Base-by-base conservation (phyloP, 2,888 invertebrate genomes). In the Ernsta delagoae region DNA sequence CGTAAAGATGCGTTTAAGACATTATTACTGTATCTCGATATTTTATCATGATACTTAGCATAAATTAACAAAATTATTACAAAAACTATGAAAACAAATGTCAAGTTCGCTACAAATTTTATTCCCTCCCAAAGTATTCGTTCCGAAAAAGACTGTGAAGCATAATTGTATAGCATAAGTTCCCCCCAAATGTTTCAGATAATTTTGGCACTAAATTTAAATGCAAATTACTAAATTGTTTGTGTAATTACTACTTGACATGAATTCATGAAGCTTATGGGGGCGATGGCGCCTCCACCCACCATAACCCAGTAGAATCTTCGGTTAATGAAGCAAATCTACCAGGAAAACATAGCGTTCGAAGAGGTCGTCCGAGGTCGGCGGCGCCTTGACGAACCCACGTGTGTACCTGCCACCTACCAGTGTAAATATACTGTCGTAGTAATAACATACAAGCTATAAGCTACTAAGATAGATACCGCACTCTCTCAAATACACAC, bases 361-460 rank as follows among this genome's bases (percentile, higher is more conserved):
- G 68, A 65, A 63, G 65, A 71, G 67, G 70, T 71, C 60, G 64
- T n/a, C 39, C 34, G 65, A 74, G 70, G 73, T 65, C 70, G 66
- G 67, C 70, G 67, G 43, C 11, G 43, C 74, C 74, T 74, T 71
- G 71, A 48, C 50, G 69, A 34, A 50, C 62, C 62, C 62, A 62
- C 68, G 48, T 61, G 43, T 11, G 39, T 5, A 7, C 36, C 36
- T 12, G 12, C 16, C 34, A 36, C 34, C 34, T 34, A 36, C 56
- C 5, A 31, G 6, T 50, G 50, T 50, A 45, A 45, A n/a, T 7
- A 16, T 16, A 48, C 6, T 50, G 50, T 50, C 43, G 43, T 45
- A 45, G 11, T 45, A 11, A n/a, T 45, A 45, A 3, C 11, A 11
- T 11, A n/a, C n/a, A 11, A 11, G 41, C 41, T 41, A 9, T 41